Percentiles rank a stretch among this genome's conserved stretches.
phyloP scores from a whole-genome alignment of 2,888 invertebrate genomes.

The Drosophila falleni region DNA sequence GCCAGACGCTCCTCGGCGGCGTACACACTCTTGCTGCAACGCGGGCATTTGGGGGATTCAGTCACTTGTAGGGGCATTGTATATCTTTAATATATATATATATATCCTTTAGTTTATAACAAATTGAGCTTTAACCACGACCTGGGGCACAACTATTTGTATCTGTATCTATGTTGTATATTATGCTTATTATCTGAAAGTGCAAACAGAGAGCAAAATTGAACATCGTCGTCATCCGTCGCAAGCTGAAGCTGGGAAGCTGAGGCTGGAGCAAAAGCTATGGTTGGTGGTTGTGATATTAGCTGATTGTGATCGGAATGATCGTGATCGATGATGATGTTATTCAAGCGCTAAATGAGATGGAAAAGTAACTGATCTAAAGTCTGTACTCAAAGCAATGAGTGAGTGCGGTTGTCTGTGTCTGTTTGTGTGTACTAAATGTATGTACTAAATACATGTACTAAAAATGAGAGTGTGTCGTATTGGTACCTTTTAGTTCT shows the following conservation, averaged over 20 bases:
- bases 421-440: background rate
- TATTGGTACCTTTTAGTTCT: too few species aligned
- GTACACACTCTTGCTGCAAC: conserved; percentile 74
- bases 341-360: conserved; percentile 52
- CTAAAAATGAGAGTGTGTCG: background rate
- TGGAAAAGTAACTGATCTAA: conserved; percentile 41
- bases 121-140: conserved; percentile 46
- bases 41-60: conserved; percentile 74
- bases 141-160: conserved; percentile 39
- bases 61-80: conserved; percentile 74
- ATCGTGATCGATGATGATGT: conserved; percentile 27
- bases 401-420: background rate
- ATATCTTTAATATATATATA: conserved; percentile 12
- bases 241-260: conserved; percentile 6
- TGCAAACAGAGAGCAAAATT: conserved; percentile 62
- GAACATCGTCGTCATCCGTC: conserved; percentile 43
- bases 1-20: conserved; percentile 74
- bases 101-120: conserved; percentile 15
- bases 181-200: conserved; percentile 77
- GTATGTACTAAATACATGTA: background rate
- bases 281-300: conserved; percentile 13
- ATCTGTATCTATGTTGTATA: conserved; percentile 57
- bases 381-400: conserved; percentile 14
- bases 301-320: background rate
- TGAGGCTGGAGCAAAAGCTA: conserved; percentile 46